A percentile compares a stretch with the other conserved stretches of the same genome.
phyloP scores from a whole-genome alignment of 37 sponge, comb jelly and placozoan species.

The Eunapius fragilis region DNA sequence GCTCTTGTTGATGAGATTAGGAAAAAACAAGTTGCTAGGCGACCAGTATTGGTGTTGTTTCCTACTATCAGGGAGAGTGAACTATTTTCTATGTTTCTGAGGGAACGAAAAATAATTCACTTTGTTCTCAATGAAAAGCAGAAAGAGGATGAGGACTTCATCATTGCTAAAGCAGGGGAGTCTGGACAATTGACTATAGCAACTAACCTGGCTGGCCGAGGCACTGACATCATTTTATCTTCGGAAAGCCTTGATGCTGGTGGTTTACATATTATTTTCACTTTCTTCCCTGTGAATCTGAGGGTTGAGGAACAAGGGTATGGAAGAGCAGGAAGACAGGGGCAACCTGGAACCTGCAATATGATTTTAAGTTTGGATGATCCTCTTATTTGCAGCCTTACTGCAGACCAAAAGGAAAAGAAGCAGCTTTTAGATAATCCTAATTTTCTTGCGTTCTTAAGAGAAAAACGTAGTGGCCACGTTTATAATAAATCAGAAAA shows the following conservation, averaged over 20 bases:
- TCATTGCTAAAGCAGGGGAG: not conserved
- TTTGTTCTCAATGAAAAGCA: not conserved
- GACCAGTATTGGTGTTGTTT: not conserved
- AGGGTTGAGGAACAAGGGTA: conserved; percentile 15
- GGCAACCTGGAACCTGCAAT: conserved; percentile 10
- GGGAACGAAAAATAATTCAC: not conserved
- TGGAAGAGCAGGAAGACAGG: conserved; percentile 20
- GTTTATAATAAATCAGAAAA: not conserved
- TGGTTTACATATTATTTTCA: conserved; percentile 12
- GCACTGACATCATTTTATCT: conserved; percentile 18
- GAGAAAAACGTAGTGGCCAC: not conserved
- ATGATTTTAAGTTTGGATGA: conserved; percentile 4
- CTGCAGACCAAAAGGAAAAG: not conserved
- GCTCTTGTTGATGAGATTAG: not conserved
- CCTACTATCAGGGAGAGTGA: not conserved
- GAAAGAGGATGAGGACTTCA: not conserved
- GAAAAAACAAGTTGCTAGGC: not conserved
- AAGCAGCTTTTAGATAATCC: not conserved
- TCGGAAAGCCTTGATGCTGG: not conserved
- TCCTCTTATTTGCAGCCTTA: not conserved
- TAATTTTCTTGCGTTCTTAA: not conserved
- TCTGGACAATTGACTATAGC: conserved; percentile 7
- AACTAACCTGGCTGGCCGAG: conserved; percentile 23
- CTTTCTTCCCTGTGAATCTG: not conserved
- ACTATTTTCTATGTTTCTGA: not conserved